Evolutionary conservation across 2,888 invertebrate species (phyloP), one percentile per base, ranked within the genome.

Genomic region (Unio delphinus): DNA sequence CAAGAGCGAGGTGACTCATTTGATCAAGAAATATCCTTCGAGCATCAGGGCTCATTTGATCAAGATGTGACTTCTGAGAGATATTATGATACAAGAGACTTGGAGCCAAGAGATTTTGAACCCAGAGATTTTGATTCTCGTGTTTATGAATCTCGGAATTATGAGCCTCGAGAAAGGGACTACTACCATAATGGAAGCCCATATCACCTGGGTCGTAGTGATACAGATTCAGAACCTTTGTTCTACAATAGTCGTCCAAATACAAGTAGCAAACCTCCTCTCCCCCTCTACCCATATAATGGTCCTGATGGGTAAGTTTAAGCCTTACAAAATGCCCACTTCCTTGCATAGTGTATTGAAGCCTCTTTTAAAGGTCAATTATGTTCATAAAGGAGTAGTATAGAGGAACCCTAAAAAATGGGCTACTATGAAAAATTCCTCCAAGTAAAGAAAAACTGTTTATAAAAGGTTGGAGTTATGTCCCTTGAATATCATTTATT

Each of bases 231-330:
- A 0, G 91, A 91, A 70, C 90, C 90, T 63, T 92, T 96, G 81
- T 96, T 94, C 90, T 96, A 96, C 91, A 96, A 96, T 91, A 96
- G 96, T 90, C 93, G 95, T 90, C 96, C 96, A 54, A 85, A 84
- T 69, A 82, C 89, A 54, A 69, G 88, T 20, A 65, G 26, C 6
- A 61, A 65, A 54, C 69, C 61, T 23, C 55, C 59, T 64, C 60
- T 64, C 54, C 56, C 61, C n/a, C 65, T 64, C 54, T 61, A 65
- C 61, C 61, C 55, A 64, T 56, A 64, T 64, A 55, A 26, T 55
- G 55, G 28, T 64, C 28, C 23, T 18, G 68, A 72, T 59, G 72
- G 72, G 72, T 72, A 65, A 64, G 64, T 26, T 59, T 7, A 8
- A 18, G 8, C 57, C 28, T 69, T 34, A 45, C 11, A 11, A 45